These are phyloP conservation scores for Cyprinodon variegatus DNA, from an alignment of 2,113 vertebrate genomes.

Conservation along the genomic window DNA sequence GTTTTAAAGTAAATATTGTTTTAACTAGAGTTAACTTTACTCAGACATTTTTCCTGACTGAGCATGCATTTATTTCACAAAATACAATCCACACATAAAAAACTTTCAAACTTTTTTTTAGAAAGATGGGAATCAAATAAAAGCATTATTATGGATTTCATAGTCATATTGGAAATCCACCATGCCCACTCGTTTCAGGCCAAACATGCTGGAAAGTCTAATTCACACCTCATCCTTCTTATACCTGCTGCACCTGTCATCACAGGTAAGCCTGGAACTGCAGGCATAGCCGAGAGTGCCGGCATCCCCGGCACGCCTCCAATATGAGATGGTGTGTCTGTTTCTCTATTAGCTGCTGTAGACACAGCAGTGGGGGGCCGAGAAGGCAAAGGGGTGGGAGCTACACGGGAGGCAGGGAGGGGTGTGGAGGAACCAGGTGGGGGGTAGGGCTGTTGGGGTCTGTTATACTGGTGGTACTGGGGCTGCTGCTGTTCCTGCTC, in stretches of 20 bases:
- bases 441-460: slow-evolving; percentile 46
- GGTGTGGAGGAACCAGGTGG: slow-evolving; percentile 21
- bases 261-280: slow-evolving; percentile 65
- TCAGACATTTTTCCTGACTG: no score
- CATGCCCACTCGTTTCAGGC: slow-evolving; percentile 58
- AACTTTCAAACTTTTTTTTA: not conserved
- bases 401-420: slow-evolving; percentile 26
- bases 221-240: slow-evolving; percentile 9
- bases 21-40: no score
- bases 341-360: slow-evolving; percentile 5
- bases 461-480: slow-evolving; percentile 70
- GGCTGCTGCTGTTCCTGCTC: slow-evolving; percentile 17
- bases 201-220: slow-evolving; percentile 60
- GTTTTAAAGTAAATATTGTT: no score
- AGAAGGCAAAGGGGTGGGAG: slow-evolving; percentile 14
- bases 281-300: slow-evolving; percentile 46
- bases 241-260: slow-evolving; percentile 71
- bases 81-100: not conserved
- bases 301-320: slow-evolving; percentile 31
- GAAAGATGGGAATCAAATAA: not conserved
- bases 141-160: not conserved
- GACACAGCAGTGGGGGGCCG: not conserved
- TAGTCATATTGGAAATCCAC: not conserved
- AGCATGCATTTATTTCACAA: not conserved
- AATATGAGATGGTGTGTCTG: slow-evolving; percentile 2